Evolutionary conservation across 2,797 vertebrate genomes (phyloP).

Genomic region (Otus scops): DNA sequence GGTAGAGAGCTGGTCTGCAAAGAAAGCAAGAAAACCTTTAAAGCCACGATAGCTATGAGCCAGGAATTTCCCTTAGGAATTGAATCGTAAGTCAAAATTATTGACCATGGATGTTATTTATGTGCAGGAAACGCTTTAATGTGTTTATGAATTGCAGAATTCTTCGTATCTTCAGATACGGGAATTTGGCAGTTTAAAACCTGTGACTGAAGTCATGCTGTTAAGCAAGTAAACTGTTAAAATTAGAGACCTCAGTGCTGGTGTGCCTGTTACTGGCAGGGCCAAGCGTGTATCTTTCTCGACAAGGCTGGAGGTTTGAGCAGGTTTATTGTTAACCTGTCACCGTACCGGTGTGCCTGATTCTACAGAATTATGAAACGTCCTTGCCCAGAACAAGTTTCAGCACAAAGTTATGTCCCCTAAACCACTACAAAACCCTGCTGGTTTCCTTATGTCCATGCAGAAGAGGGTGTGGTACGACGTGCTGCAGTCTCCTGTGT

Average conservation of each 20-base stretch:
- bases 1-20: constrained; percentile 97
- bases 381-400: fast-evolving
- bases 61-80: constrained; percentile 97
- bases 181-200: no score
- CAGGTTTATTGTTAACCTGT: not conserved
- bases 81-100: constrained; percentile 87
- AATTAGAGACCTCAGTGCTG: not conserved
- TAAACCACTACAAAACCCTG: fast-evolving
- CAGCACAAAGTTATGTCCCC: not conserved
- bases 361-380: not conserved
- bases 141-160: not conserved
- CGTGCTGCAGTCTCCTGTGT: not conserved
- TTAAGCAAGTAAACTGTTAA: no score
- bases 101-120: fast-evolving
- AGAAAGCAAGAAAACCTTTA: constrained; percentile 98
- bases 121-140: not conserved
- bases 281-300: fast-evolving
- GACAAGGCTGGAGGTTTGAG: not conserved
- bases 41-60: constrained; percentile 99
- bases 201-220: not conserved
- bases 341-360: not conserved
- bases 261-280: not conserved
- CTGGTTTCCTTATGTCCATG: fast-evolving
- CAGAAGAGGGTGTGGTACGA: not conserved
- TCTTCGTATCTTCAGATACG: fast-evolving